A percentile compares a stretch with the other conserved stretches of the same genome.
phyloP scores from a whole-genome alignment of 2,113 vertebrate genomes.

The Alethe diademata region DNA sequence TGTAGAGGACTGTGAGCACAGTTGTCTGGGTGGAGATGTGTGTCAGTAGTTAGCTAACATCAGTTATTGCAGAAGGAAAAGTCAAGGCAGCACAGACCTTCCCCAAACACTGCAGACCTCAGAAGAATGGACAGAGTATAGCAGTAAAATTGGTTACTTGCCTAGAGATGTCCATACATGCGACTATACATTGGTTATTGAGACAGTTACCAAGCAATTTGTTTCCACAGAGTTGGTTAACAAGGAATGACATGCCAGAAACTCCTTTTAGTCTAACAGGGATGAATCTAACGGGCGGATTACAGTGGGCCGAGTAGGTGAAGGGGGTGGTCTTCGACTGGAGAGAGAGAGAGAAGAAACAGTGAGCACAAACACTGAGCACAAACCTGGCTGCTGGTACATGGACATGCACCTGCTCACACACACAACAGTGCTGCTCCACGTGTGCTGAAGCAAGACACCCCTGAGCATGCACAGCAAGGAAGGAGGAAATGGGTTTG shows the following conservation, averaged over 20 bases:
- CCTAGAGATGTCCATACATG: constrained; percentile 75
- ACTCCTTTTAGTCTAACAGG: constrained; percentile 77
- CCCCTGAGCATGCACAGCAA: neutral
- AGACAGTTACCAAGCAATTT: constrained; percentile 56
- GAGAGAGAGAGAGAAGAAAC: constrained; percentile 71
- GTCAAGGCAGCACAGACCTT: constrained; percentile 48
- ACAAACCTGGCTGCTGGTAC: neutral
- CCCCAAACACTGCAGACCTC: constrained; percentile 45
- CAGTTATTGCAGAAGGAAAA: constrained; percentile 41
- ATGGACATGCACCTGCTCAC: constrained; percentile 21
- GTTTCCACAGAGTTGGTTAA: constrained; percentile 68
- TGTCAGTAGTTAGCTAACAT: constrained; percentile 45
- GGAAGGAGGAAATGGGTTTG: neutral
- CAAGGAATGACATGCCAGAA: constrained; percentile 69
- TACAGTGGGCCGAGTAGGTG: constrained; percentile 80
- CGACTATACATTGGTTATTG: constrained; percentile 71
- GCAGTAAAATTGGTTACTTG: constrained; percentile 75
- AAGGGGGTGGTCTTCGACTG: constrained; percentile 82
- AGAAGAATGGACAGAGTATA: constrained; percentile 48
- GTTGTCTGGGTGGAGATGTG: constrained; percentile 13
- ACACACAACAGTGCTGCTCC: neutral
- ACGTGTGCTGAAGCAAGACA: rapidly evolving
- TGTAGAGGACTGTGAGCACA: neutral
- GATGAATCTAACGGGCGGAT: constrained; percentile 79
- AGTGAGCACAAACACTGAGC: neutral